phyloP scores from a whole-genome alignment of 2,797 vertebrate species.

The Epinephelus awoara region DNA sequence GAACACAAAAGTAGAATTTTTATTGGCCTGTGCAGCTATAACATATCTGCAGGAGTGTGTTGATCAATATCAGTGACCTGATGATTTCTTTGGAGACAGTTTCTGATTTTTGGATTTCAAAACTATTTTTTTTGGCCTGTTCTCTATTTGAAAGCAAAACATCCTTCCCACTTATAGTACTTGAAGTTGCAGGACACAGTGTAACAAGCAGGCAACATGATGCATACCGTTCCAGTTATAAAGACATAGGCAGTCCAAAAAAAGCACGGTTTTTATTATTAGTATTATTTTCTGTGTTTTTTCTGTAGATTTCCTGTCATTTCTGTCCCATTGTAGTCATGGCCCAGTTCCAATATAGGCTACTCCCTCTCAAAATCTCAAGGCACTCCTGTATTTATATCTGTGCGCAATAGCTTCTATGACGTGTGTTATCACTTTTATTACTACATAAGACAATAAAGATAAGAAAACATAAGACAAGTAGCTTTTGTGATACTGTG shows the following conservation, averaged over 20 bases:
- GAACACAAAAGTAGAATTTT: not conserved
- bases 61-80: not conserved
- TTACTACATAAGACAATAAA: no score
- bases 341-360: not conserved
- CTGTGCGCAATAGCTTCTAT: no score
- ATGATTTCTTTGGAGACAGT: not conserved
- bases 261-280: not conserved
- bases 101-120: not conserved
- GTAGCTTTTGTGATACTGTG: no score
- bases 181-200: not conserved
- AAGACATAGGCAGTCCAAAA: not conserved
- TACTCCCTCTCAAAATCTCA: no score
- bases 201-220: not conserved
- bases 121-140: not conserved
- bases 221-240: not conserved
- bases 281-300: not conserved
- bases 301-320: not conserved
- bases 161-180: not conserved
- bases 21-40: not conserved
- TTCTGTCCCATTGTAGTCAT: not conserved
- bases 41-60: not conserved
- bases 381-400: no score
- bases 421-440: no score
- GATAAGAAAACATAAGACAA: no score
- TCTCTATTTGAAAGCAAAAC: conserved; percentile 1